Evolutionary conservation across 1,140 invertebrate species (phyloP).

Genomic region (Zaprionus kolodkinae): DNA sequence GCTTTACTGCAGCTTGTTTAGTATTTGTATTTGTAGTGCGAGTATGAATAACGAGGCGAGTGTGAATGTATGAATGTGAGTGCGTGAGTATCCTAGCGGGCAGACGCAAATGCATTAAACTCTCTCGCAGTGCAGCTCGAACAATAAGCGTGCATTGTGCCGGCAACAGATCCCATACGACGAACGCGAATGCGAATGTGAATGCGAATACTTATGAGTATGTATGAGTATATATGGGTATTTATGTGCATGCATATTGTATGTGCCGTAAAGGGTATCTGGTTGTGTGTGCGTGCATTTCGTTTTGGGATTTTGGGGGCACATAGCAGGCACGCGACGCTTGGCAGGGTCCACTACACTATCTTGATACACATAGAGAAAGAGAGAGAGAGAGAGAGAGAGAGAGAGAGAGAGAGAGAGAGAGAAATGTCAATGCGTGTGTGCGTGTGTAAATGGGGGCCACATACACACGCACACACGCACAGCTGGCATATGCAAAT

Average conservation of each 20-base stretch:
- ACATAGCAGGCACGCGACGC: slow-evolving; percentile 11
- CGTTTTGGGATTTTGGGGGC: slow-evolving; percentile 55
- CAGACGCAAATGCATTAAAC: slow-evolving; percentile 44
- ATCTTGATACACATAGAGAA: slow-evolving; percentile 28
- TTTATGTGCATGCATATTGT: slow-evolving; percentile 21
- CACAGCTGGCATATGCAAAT: slow-evolving; percentile 28
- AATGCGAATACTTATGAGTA: not conserved
- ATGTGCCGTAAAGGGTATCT: slow-evolving; percentile 22
- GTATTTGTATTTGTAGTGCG: slow-evolving; percentile 6
- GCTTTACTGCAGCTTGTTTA: not conserved
- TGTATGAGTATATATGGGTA: slow-evolving; percentile 10
- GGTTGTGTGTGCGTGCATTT: slow-evolving; percentile 16
- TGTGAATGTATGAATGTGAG: slow-evolving; percentile 3
- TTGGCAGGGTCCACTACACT: slow-evolving; percentile 24
- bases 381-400: too few relatives aligned
- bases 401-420: too few relatives aligned
- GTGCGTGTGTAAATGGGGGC: not conserved
- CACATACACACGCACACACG: not conserved
- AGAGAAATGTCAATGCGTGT: not conserved
- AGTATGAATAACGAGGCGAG: slow-evolving; percentile 38
- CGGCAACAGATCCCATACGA: slow-evolving; percentile 41
- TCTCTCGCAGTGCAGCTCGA: slow-evolving; percentile 33
- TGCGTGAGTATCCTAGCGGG: slow-evolving; percentile 34
- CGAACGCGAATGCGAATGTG: not conserved
- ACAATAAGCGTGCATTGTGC: slow-evolving; percentile 55